Base-by-base conservation (phyloP, 2,888 invertebrate species). In the Boloria euphrosyne region DNA sequence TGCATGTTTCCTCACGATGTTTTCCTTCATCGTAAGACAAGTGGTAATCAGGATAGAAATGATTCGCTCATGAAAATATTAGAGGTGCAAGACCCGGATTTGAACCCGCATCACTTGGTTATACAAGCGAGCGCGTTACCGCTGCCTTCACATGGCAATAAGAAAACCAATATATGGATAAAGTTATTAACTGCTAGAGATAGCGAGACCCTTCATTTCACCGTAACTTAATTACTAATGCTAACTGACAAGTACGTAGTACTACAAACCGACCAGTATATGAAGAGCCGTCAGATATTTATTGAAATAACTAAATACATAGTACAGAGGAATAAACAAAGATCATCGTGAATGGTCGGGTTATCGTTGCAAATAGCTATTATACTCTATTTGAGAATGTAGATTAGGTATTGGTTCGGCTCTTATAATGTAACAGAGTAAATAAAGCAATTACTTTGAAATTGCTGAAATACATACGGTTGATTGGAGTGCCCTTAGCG, bases 341-440 rank as follows among this genome's bases (percentile, higher is more conserved):
- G 89, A 57, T 80, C 89, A 75, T 66, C 31, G 57, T 68, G 73
- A 54, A 70, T 81, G 82, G 90, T 74, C 71, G 76, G 68, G 71
- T 76, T 75, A 76, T 68, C 73, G 67, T 73, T 78, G 73, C 77
- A 77, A 83, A 78, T 80, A 75, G 78, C 80, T 82, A 84, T 84
- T 82, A 83, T 78, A 80, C 78, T 81, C 79, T 86, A 87, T 84
- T 89, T 85, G 84, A 84, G 78, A 85, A 90, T 88, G 90, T 85
- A 90, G 89, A 90, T 91, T 88, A 89, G 85, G 81, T 85, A 83
- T 88, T 82, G 82, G 83, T 84, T 84, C 85, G 82, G 83, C 84
- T 84, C 85, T 83, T 84, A 82, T 82, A 81, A 75, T 78, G 78
- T 80, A 78, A 78, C 74, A 70, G 80, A 80, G 78, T 78, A 72